These are phyloP conservation scores for Cataglyphis cursor DNA, from an alignment of 2,888 invertebrate species.

Conservation along the genomic window DNA sequence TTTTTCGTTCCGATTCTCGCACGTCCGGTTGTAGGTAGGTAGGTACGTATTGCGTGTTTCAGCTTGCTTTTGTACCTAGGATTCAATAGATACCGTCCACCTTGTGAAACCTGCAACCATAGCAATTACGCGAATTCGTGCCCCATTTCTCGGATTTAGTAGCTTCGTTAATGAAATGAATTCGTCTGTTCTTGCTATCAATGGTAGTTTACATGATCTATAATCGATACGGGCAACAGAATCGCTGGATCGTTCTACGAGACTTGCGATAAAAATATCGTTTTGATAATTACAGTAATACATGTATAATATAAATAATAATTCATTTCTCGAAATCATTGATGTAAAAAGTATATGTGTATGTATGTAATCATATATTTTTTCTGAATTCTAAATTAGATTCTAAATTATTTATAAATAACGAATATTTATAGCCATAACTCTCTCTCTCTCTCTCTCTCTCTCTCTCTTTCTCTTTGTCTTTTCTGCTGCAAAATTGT, in stretches of 20 bases:
- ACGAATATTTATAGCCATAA: neutral
- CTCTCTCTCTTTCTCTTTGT: no score
- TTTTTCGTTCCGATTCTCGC: slow-evolving; percentile 45
- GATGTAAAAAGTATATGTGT: neutral
- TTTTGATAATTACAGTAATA: neutral
- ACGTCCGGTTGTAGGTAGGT: neutral
- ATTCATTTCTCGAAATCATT: neutral
- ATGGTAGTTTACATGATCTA: slow-evolving; percentile 2
- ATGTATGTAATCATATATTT: neutral
- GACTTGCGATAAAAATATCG: neutral
- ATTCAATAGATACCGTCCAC: slow-evolving; percentile 58
- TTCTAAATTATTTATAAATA: neutral
- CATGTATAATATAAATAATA: neutral
- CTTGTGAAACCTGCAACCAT: slow-evolving; percentile 79
- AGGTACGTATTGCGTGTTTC: slow-evolving; percentile 33
- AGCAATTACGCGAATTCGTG: slow-evolving; percentile 82
- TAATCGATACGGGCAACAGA: neutral
- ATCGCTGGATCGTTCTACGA: neutral
- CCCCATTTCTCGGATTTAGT: slow-evolving; percentile 80
- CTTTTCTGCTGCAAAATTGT: neutral
- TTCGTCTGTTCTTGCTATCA: slow-evolving; percentile 71
- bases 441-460: no score
- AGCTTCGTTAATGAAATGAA: slow-evolving; percentile 85
- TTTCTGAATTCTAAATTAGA: neutral
- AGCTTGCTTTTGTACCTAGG: slow-evolving; percentile 31